phyloP scores from a whole-genome alignment of 2,797 vertebrate species.

The Sarcophilus harrisii region DNA sequence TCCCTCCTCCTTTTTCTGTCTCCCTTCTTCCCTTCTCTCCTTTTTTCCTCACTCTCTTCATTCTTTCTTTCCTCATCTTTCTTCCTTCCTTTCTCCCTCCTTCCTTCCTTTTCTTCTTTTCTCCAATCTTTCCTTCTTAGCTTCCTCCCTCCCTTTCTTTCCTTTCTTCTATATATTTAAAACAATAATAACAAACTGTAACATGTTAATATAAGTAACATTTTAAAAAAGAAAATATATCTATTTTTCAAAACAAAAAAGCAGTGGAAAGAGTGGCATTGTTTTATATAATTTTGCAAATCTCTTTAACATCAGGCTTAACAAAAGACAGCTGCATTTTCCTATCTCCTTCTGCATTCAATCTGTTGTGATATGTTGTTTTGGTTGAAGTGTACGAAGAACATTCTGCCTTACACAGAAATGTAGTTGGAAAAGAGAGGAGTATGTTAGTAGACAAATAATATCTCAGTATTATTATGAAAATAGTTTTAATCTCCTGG shows the following conservation, averaged over 20 bases:
- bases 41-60: neutral
- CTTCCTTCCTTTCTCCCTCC: rapidly evolving
- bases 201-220: neutral
- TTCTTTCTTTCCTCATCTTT: neutral
- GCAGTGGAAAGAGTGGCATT: neutral
- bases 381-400: neutral
- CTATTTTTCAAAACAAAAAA: neutral
- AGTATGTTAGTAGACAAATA: neutral
- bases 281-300: neutral
- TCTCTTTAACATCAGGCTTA: neutral
- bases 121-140: neutral
- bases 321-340: neutral
- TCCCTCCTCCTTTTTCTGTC: neutral
- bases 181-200: neutral
- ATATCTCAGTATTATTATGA: neutral
- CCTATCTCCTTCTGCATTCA: neutral
- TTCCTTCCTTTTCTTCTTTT: rapidly evolving
- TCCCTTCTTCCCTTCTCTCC: neutral
- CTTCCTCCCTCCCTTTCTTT: neutral
- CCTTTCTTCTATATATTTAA: neutral
- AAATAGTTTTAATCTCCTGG: neutral
- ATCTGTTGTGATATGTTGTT: neutral
- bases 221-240: neutral
- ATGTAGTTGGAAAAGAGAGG: neutral
- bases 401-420: neutral